Conservation (phyloP, 2,888 invertebrate species). For the Hymenopus coronatus region DNA sequence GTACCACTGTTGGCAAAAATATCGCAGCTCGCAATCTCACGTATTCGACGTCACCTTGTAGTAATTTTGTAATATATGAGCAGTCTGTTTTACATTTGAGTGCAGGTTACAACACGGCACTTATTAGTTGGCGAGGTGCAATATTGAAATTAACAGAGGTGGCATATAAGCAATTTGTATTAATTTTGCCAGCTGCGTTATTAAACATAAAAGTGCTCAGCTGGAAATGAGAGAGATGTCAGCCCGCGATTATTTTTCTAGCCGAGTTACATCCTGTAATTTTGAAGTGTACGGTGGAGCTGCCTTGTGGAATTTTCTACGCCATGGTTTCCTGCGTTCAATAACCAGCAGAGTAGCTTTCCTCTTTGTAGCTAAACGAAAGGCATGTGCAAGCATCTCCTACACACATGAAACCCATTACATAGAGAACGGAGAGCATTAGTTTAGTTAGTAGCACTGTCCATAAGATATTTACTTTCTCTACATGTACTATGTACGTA, state of each 20-base stretch:
- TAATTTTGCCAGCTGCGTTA: background rate
- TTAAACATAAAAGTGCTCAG: background rate
- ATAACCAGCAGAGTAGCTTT: too few relatives aligned
- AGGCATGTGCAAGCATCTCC: too few relatives aligned
- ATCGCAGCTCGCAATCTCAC: too few relatives aligned
- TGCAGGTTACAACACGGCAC: background rate
- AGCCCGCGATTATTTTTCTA: background rate
- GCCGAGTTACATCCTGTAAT: background rate
- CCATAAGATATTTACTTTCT: too few relatives aligned
- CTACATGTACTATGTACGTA: too few relatives aligned
- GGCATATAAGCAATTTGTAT: background rate
- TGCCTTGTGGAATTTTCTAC: background rate
- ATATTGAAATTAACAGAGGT: background rate
- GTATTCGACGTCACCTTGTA: too few relatives aligned
- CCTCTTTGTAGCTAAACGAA: too few relatives aligned
- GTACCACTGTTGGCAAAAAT: too few relatives aligned
- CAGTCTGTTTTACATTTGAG: background rate
- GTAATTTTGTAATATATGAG: background rate
- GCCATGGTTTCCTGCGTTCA: background rate
- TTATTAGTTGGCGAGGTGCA: background rate
- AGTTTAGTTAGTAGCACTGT: too few relatives aligned
- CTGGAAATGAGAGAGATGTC: background rate
- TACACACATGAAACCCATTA: too few relatives aligned
- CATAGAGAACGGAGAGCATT: too few relatives aligned
- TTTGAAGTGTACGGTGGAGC: background rate